Percentiles rank a stretch among this genome's conserved stretches.
phyloP scores from a whole-genome alignment of 2,797 vertebrate species.

The Paramormyrops hopkinsi region DNA sequence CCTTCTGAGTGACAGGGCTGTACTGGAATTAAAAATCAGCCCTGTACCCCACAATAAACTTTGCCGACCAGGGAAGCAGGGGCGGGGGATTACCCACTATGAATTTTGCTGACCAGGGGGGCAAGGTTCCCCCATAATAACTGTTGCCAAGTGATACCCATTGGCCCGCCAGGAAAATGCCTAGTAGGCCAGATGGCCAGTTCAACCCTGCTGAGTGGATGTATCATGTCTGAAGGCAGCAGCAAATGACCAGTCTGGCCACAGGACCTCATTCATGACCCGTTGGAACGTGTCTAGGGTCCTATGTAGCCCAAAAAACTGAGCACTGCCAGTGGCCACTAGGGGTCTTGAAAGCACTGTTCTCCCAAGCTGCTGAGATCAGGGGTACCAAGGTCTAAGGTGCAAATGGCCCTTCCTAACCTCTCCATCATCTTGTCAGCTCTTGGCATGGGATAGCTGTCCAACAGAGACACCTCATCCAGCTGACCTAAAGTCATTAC shows the following conservation, averaged over 20 bases:
- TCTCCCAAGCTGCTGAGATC: neutral
- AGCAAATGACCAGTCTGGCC: neutral
- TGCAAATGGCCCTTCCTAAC: neutral
- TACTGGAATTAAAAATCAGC: neutral
- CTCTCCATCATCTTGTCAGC: neutral
- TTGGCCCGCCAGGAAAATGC: neutral
- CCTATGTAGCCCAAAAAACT: neutral
- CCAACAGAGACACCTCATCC: neutral
- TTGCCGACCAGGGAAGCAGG: neutral
- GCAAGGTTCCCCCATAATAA: neutral
- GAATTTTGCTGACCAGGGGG: neutral
- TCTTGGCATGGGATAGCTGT: neutral
- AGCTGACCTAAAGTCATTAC: neutral
- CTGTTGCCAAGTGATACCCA: neutral
- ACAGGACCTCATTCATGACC: neutral
- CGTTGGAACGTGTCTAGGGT: neutral
- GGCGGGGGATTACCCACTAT: neutral
- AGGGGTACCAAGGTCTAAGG: neutral
- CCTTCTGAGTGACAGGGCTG: neutral
- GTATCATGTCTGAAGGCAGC: neutral
- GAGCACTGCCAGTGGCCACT: neutral
- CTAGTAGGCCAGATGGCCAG: neutral
- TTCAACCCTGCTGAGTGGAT: neutral
- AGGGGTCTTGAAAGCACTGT: neutral
- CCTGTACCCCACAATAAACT: neutral